Evolutionary conservation across 1,140 invertebrate species (phyloP), one percentile per base, ranked within the genome.

Genomic region (Dendrolimus punctatus): DNA sequence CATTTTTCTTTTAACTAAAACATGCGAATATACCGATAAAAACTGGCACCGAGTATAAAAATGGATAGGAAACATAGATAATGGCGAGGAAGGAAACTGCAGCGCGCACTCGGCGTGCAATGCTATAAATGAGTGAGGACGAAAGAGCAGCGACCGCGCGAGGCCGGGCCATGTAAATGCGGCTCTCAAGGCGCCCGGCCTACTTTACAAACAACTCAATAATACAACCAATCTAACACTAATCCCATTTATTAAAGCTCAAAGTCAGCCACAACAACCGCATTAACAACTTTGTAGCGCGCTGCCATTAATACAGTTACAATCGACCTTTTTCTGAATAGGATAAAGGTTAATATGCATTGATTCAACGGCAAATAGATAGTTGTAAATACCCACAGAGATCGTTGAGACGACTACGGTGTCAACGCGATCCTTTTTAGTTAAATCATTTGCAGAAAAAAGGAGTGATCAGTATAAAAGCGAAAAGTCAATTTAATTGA

Each of bases 11-110:
- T 23, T 23, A 23, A 23, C 23, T 23, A 23, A 23, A 23, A 23
- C 23, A 23, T 23, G 23, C 23, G 23, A 23, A 23, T 23, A 23
- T 23, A 23, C 23, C 23, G 23, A 23, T 23, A 23, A 23, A 23
- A 23, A 23, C 23, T 23, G 23, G 23, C 23, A 23, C 23, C 23
- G 23, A 23, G 23, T 23, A 23, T 23, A 2, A 23, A 23, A 23
- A 49, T 41, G 49, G 49, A 58, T 53, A 46, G 53, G 50, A 58
- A 53, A 55, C 48, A 65, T 55, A 52, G 57, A 59, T 57, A 61
- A 55, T 57, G 46, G 60, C 48, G 53, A 70, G 70, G 67, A 73
- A 73, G 70, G 70, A 73, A 73, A 73, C 67, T 59, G 64, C 57
- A 47, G 7, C 51, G 42, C 40, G 51, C 43, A 55, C 42, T 48